These are phyloP conservation scores for Drosophila busckii DNA, from an alignment of 1,140 invertebrate genomes.

Conservation along the genomic window DNA sequence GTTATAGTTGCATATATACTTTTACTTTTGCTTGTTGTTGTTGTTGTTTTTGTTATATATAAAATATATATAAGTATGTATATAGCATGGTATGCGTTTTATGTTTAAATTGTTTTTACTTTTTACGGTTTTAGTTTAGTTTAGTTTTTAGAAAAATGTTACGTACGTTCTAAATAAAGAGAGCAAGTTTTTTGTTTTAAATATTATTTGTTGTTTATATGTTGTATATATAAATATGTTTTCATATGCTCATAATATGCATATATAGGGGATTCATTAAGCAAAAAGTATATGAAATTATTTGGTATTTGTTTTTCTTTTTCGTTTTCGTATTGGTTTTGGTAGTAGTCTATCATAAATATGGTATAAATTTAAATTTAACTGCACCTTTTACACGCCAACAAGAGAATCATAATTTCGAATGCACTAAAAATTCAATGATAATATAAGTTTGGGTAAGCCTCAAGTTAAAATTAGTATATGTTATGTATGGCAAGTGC, in stretches of 20 bases:
- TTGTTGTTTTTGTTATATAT: slow-evolving; percentile 47
- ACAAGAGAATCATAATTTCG: slow-evolving; percentile 55
- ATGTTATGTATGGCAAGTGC: slow-evolving; percentile 51
- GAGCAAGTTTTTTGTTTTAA: slow-evolving; percentile 65
- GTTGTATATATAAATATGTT: slow-evolving; percentile 32
- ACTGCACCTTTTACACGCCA: slow-evolving; percentile 54
- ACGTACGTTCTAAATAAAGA: slow-evolving; percentile 70
- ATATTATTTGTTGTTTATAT: slow-evolving; percentile 54
- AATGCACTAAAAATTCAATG: slow-evolving; percentile 39
- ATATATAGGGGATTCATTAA: slow-evolving; percentile 42
- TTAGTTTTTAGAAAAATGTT: slow-evolving; percentile 70
- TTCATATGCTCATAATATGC: slow-evolving; percentile 24
- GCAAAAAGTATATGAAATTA: slow-evolving; percentile 71
- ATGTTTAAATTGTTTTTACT: slow-evolving; percentile 38
- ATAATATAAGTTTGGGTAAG: slow-evolving; percentile 39
- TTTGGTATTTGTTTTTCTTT: slow-evolving; percentile 24
- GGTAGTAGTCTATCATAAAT: slow-evolving; percentile 60
- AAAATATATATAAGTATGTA: slow-evolving; percentile 49
- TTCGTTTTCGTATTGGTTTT: slow-evolving; percentile 9
- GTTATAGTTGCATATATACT: slow-evolving; percentile 66
- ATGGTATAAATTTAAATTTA: slow-evolving; percentile 49
- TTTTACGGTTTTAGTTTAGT: slow-evolving; percentile 23
- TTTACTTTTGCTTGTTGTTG: slow-evolving; percentile 37
- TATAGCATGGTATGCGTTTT: slow-evolving; percentile 43
- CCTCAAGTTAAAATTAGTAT: slow-evolving; percentile 38